These are phyloP conservation scores for Serilophus lunatus DNA, from an alignment of 2,113 vertebrate genomes.

Conservation along the genomic window DNA sequence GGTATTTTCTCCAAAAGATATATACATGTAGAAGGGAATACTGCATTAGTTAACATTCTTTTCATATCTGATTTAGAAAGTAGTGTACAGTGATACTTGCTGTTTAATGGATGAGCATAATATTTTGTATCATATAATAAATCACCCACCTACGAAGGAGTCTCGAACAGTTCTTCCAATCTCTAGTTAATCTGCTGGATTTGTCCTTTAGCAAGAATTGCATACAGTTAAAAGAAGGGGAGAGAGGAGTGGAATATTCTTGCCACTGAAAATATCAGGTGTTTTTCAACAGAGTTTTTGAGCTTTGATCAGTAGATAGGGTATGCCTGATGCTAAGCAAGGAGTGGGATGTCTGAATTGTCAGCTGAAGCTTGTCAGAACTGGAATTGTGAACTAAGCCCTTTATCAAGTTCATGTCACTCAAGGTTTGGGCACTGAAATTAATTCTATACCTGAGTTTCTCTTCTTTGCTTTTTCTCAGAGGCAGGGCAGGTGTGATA, in stretches of 20 bases:
- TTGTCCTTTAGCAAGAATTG: conserved; percentile 73
- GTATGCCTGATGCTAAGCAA: conserved; percentile 44
- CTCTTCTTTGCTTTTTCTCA: conserved; percentile 61
- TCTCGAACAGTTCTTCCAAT: conserved; percentile 58
- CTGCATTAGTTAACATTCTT: conserved; percentile 71
- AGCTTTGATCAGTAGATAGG: conserved; percentile 73
- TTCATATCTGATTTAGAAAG: conserved; percentile 73
- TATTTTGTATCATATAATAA: conserved; percentile 74
- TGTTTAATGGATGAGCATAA: conserved; percentile 77
- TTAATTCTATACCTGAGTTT: conserved; percentile 61
- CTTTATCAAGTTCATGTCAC: conserved; percentile 36
- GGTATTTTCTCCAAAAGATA: conserved; percentile 73
- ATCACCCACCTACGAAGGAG: conserved; percentile 72
- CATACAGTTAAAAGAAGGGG: conserved; percentile 34
- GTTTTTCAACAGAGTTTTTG: conserved; percentile 50
- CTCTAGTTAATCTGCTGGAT: conserved; percentile 71
- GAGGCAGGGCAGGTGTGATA: conserved; percentile 98
- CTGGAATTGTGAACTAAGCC: conserved; percentile 57
- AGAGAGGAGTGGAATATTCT: conserved; percentile 1
- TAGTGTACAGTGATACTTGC: conserved; percentile 54
- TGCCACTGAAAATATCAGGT: conserved; percentile 48
- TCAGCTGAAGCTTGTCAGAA: conserved; percentile 66
- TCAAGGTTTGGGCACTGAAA: conserved; percentile 60
- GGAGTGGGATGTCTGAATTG: conserved; percentile 69
- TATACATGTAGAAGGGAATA: conserved; percentile 66